Evolutionary conservation across 2,797 vertebrate genomes (phyloP), one percentile per base, ranked within the genome.

Genomic region (Hydrolagus colliei): DNA sequence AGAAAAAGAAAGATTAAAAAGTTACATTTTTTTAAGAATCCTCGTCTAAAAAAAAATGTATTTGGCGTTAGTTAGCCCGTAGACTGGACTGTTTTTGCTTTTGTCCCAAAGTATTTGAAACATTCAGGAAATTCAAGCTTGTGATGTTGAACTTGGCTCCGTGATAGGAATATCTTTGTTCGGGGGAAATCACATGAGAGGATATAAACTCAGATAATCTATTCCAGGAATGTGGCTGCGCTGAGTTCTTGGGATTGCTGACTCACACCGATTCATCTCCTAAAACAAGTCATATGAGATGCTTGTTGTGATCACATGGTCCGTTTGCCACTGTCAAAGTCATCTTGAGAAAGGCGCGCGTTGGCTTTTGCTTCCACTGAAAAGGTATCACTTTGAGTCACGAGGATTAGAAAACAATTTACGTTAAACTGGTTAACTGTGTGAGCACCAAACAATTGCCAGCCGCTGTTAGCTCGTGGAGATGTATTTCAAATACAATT

Each of bases 261-360:
- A 84, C 79, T 71, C 79, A 84, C 65, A 20, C 79, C 68, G 79
- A 63, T 68, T 71, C 79, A 84, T 84, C 65, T 68, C 18, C 18
- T 63, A 41, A 52, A 41, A 52, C 41, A 22, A 84, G 79, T 84
- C 79, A 84, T 84, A 84, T 84, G 79, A 84, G 79, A 84, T 84
- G 79, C 68, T 84, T 84, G 79, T 84, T 84, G 20, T 84, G 79
- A 84, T 84, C 79, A 84, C 79, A 84, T 84, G 79, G 8, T 71
- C 65, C 62, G 41, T 32, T 84, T 35, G 27, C 79, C 79, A 71
- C 20, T 84, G 79, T 68, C 63, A 84, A 84, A 68, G 65, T 84
- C 79, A 84, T 84, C 32, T 68, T 35, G 65, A 65, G 79, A 84
- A 71, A 35, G 27, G 68, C 4, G 27, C 32, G 68, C 32, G 68